These are phyloP conservation scores for Leptogaster cylindrica DNA, from an alignment of 2,888 invertebrate species.

Conservation along the genomic window DNA sequence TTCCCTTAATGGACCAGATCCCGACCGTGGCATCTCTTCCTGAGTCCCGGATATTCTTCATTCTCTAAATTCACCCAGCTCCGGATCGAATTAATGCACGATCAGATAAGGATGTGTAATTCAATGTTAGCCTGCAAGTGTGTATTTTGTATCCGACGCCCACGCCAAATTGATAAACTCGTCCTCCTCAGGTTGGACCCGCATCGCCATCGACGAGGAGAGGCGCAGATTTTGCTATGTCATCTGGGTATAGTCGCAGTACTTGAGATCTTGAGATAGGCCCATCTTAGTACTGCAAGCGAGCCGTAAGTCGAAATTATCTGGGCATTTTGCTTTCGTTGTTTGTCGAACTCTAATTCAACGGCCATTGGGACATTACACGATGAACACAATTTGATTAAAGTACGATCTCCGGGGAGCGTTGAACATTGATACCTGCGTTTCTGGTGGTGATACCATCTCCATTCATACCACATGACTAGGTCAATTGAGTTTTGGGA, in stretches of 20 bases:
- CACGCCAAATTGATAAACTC: constrained; percentile 41
- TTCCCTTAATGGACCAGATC: constrained; percentile 5
- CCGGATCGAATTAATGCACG: constrained; percentile 32
- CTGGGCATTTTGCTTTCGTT: constrained; percentile 1
- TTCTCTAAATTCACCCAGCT: neutral
- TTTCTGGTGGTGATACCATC: constrained; percentile 33
- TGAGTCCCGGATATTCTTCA: constrained; percentile 23
- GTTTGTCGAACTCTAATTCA: no score
- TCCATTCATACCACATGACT: constrained; percentile 9
- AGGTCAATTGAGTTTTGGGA: constrained; percentile 30
- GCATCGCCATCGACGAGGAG: neutral
- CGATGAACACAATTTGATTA: constrained; percentile 41
- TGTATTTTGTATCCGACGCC: constrained; percentile 43
- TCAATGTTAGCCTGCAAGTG: constrained; percentile 42
- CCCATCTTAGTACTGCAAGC: constrained; percentile 21
- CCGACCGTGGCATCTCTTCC: neutral
- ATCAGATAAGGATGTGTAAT: constrained; percentile 42
- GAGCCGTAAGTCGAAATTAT: constrained; percentile 33
- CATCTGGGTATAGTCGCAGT: constrained; percentile 28
- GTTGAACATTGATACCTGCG: constrained; percentile 39
- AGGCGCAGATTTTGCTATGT: constrained; percentile 25
- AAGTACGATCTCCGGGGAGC: constrained; percentile 30
- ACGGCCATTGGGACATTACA: constrained; percentile 28
- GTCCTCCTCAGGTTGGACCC: constrained; percentile 9
- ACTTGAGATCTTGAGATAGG: constrained; percentile 34